Evolutionary conservation across 2,888 invertebrate species (phyloP).

Genomic region (Drosophila histrio): DNA sequence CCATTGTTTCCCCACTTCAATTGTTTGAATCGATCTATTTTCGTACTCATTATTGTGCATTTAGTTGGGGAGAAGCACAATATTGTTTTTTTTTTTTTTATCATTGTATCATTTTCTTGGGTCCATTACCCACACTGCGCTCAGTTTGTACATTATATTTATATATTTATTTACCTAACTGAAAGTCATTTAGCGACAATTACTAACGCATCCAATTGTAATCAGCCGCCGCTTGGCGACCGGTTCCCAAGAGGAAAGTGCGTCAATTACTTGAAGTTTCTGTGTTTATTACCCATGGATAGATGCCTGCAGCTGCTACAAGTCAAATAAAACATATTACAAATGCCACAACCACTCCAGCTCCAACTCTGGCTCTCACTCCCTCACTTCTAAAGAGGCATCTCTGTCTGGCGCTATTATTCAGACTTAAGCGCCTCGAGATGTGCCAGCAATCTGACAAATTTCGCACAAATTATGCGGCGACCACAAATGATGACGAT

Average conservation of each 20-base stretch:
- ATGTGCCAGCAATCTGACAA: conserved; percentile 76
- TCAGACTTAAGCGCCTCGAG: conserved; percentile 74
- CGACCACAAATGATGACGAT: conserved; percentile 68
- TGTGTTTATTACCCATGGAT: conserved; percentile 56
- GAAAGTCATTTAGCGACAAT: conserved; percentile 61
- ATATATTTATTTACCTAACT: conserved; percentile 62
- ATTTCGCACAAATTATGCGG: conserved; percentile 78
- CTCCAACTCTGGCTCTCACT: background rate
- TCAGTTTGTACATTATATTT: background rate
- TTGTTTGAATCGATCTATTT: background rate
- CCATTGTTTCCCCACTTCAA: no score
- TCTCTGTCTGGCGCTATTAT: conserved; percentile 54
- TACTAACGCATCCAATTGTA: conserved; percentile 66
- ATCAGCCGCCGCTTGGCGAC: conserved; percentile 39
- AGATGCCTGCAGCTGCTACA: conserved; percentile 62
- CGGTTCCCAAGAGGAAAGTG: conserved; percentile 49
- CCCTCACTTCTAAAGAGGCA: conserved; percentile 3
- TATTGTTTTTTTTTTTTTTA: no score
- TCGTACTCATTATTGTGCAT: background rate
- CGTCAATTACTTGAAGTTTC: conserved; percentile 72
- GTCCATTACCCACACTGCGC: conserved; percentile 38
- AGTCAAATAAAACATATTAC: conserved; percentile 78
- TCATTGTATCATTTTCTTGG: conserved; percentile 23
- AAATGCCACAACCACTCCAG: conserved; percentile 53
- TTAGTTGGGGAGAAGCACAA: background rate